Evolutionary conservation across 2,888 invertebrate species (phyloP).

Genomic region (Pedicia rivosa): DNA sequence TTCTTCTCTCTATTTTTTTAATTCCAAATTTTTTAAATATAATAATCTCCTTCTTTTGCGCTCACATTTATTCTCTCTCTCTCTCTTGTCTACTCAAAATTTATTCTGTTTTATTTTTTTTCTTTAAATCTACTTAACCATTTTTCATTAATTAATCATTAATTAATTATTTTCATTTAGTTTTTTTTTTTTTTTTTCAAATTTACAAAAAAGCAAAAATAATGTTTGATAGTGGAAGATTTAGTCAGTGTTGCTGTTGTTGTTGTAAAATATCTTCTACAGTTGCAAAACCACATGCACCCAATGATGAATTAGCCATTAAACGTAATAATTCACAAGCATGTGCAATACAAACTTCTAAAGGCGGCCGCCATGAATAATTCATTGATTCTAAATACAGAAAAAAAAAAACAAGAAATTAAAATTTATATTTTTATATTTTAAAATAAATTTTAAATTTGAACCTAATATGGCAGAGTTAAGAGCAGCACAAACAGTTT

Average conservation of each 20-base stretch:
- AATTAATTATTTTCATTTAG: neutral
- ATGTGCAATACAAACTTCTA: slow-evolving; percentile 86
- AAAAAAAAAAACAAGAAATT: neutral
- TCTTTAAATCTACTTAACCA: slow-evolving; percentile 3
- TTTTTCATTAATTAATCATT: slow-evolving; percentile 1
- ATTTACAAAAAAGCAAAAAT: neutral
- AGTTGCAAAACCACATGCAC: slow-evolving; percentile 90
- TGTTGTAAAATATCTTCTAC: slow-evolving; percentile 58
- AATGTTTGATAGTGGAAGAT: slow-evolving; percentile 1
- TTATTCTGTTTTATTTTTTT: slow-evolving; percentile 1
- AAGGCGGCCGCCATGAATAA: slow-evolving; percentile 77
- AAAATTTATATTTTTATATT: neutral
- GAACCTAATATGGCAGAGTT: slow-evolving; percentile 98
- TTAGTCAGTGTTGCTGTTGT: slow-evolving; percentile 17
- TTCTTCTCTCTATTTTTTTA: too few relatives aligned
- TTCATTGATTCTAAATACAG: slow-evolving; percentile 66
- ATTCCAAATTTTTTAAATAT: too few relatives aligned
- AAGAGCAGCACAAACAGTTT: slow-evolving; percentile 86
- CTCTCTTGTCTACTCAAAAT: too few relatives aligned
- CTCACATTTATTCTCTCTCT: too few relatives aligned
- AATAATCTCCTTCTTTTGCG: too few relatives aligned
- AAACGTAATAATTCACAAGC: slow-evolving; percentile 74
- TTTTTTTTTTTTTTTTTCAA: neutral
- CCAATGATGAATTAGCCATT: slow-evolving; percentile 80
- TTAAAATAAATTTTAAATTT: slow-evolving; percentile 16